Evolutionary conservation across 2,113 vertebrate species (phyloP).

Genomic region (Scatophagus argus): DNA sequence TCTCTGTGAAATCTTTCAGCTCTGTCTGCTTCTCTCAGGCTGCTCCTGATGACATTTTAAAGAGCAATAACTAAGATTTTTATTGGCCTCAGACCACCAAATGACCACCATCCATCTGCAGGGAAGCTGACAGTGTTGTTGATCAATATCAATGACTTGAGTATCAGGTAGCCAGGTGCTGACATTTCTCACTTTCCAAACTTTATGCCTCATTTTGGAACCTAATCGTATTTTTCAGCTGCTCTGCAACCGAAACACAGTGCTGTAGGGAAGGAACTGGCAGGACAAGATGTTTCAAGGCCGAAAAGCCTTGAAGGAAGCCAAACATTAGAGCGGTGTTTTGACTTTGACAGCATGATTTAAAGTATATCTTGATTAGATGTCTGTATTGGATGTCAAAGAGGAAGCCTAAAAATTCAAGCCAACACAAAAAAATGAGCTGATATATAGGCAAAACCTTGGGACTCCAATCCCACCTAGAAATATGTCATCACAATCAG

Average conservation of each 20-base stretch:
- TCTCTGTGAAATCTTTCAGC: constrained; percentile 13
- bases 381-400: neutral
- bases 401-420: neutral
- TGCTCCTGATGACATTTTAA: constrained; percentile 50
- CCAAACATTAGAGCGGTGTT: neutral
- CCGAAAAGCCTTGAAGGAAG: constrained; percentile 1
- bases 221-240: constrained; percentile 58
- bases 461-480: neutral
- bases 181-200: constrained; percentile 59
- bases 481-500: neutral
- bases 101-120: constrained; percentile 61
- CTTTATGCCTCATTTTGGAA: constrained; percentile 47
- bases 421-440: constrained; percentile 1
- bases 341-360: constrained; percentile 3
- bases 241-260: neutral
- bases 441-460: neutral
- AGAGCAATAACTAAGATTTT: constrained; percentile 53
- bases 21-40: constrained; percentile 3
- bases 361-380: constrained; percentile 20
- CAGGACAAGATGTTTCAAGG: constrained; percentile 2
- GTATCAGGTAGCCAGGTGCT: constrained; percentile 47
- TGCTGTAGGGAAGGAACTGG: constrained; percentile 16
- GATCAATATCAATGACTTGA: constrained; percentile 66
- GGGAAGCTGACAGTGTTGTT: constrained; percentile 45
- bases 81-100: constrained; percentile 26